These are phyloP conservation scores for Lanistes nyassanus DNA, from an alignment of 1,140 invertebrate genomes.

Conservation along the genomic window DNA sequence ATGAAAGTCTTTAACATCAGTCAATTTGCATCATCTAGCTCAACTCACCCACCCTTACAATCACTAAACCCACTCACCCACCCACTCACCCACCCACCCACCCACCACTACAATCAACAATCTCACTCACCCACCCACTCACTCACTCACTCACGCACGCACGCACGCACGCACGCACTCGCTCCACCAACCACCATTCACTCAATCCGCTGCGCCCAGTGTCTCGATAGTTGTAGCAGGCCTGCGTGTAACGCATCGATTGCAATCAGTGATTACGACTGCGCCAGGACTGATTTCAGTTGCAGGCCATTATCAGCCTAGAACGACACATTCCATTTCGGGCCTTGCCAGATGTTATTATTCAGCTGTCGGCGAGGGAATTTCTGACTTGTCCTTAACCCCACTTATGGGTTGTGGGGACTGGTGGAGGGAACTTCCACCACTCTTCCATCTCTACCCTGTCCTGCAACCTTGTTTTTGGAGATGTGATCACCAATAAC, in stretches of 20 bases:
- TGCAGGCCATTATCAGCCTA: background rate
- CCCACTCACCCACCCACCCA: background rate
- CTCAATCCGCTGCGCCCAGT: background rate
- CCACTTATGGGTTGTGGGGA: background rate
- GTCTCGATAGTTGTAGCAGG: background rate
- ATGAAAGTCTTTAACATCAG: no score
- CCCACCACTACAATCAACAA: background rate
- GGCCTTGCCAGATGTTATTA: no score
- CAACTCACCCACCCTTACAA: background rate
- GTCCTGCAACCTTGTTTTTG: no score
- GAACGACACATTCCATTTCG: background rate
- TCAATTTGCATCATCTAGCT: background rate
- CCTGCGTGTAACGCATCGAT: background rate
- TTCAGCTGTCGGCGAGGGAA: no score
- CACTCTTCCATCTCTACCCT: no score
- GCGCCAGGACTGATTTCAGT: background rate
- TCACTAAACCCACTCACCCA: background rate
- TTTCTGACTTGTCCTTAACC: no score
- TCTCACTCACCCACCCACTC: constrained; percentile 10
- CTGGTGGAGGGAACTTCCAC: background rate
- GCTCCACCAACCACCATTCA: background rate
- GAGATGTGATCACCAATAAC: no score
- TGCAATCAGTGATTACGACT: background rate
- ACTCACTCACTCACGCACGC: constrained; percentile 10
- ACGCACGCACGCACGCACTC: constrained; percentile 10